Percentiles rank a stretch among this genome's conserved stretches.
phyloP scores from a whole-genome alignment of 1,140 invertebrate species.

The Anoplolepis gracilipes region DNA sequence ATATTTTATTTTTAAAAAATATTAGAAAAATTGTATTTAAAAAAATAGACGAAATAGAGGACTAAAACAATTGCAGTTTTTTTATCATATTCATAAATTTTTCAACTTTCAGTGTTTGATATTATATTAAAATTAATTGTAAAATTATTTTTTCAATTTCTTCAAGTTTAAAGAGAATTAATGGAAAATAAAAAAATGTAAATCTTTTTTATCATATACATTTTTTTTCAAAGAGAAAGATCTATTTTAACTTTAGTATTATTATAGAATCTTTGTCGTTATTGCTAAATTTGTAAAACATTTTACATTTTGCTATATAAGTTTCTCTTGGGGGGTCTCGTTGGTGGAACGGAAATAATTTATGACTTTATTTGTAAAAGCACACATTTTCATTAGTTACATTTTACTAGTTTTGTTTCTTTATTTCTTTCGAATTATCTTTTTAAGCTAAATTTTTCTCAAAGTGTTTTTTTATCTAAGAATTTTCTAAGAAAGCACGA shows the following conservation, averaged over 20 bases:
- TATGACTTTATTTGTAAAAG: neutral
- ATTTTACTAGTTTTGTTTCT: neutral
- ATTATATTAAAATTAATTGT: neutral
- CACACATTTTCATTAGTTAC: neutral
- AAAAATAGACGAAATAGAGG: neutral
- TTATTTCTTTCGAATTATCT: neutral
- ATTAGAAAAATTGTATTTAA: neutral
- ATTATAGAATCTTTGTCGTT: neutral
- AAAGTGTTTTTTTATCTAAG: neutral
- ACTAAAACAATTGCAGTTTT: neutral
- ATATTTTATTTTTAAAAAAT: neutral
- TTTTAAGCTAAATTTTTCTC: neutral
- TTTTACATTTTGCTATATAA: neutral
- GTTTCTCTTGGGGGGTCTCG: neutral
- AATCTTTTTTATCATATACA: no score
- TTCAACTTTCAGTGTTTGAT: neutral
- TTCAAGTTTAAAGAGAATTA: no score
- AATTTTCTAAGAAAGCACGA: no score
- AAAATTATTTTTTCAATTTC: neutral
- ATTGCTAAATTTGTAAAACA: neutral
- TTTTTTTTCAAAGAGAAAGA: neutral
- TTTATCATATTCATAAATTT: neutral
- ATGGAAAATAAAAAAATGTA: no score
- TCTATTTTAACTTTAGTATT: conserved; percentile 7
- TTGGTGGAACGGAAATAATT: neutral